These are phyloP conservation scores for Plecturocebus donacophilus DNA, from an alignment of 2,113 vertebrate genomes.

Conservation along the genomic window DNA sequence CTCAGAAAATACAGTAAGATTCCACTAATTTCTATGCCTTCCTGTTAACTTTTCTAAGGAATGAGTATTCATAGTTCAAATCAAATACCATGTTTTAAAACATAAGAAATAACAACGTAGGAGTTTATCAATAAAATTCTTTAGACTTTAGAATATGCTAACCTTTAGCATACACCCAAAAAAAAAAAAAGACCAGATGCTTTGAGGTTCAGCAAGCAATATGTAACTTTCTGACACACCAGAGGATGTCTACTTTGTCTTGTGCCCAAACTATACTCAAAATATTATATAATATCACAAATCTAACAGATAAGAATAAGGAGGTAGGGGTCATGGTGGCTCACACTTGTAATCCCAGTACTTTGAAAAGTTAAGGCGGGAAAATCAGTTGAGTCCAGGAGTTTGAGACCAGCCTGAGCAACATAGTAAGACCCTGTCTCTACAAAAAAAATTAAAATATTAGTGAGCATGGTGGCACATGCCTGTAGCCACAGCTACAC, in stretches of 20 bases:
- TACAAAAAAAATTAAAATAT: too few relatives aligned
- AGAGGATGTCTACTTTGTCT: not conserved
- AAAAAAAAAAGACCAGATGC: not conserved
- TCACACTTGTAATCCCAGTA: too few relatives aligned
- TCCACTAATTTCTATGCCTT: not conserved
- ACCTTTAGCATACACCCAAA: not conserved
- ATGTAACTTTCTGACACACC: not conserved
- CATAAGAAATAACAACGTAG: not conserved
- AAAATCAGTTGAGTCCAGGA: too few relatives aligned
- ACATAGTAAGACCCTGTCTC: too few relatives aligned
- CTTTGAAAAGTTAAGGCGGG: too few relatives aligned
- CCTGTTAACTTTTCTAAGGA: not conserved
- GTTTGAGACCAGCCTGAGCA: too few relatives aligned
- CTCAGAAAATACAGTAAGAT: not conserved
- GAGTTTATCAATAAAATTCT: not conserved
- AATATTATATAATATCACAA: not conserved
- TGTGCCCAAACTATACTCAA: not conserved
- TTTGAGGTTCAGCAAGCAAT: not conserved
- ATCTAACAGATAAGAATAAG: not conserved
- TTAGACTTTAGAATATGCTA: too few relatives aligned
- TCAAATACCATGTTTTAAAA: not conserved
- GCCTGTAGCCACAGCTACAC: too few relatives aligned
- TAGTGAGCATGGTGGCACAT: too few relatives aligned
- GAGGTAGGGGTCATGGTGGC: too few relatives aligned
- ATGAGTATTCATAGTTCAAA: not conserved